Percentiles rank a stretch among this genome's conserved stretches.
phyloP scores from a whole-genome alignment of 2,797 vertebrate species.

The Enteromius thamalakanensis region DNA sequence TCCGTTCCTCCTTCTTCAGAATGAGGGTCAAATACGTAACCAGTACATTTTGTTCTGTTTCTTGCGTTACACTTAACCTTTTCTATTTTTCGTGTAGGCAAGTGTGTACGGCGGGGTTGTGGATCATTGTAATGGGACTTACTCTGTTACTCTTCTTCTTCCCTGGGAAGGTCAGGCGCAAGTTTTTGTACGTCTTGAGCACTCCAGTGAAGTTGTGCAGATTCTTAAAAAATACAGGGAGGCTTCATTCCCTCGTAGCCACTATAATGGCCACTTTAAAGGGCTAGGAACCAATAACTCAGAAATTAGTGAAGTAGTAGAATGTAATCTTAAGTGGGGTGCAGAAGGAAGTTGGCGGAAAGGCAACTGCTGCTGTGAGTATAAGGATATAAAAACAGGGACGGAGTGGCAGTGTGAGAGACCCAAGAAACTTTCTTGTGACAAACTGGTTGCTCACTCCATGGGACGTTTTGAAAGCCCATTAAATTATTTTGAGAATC shows the following conservation, averaged over 20 bases:
- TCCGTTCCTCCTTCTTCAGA: too few relatives aligned
- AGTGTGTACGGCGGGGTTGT: slow-evolving; percentile 76
- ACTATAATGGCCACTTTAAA: slow-evolving; percentile 79
- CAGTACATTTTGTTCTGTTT: too few relatives aligned
- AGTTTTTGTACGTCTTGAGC: slow-evolving; percentile 78
- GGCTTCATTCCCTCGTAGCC: slow-evolving; percentile 78
- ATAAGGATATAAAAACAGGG: slow-evolving; percentile 78
- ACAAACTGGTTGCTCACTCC: slow-evolving; percentile 77
- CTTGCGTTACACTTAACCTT: background rate
- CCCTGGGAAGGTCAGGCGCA: slow-evolving; percentile 80
- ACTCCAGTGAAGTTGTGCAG: slow-evolving; percentile 80
- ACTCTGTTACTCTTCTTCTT: slow-evolving; percentile 78
- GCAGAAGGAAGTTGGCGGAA: slow-evolving; percentile 67
- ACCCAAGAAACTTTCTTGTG: slow-evolving; percentile 78
- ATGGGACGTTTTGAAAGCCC: slow-evolving; percentile 77
- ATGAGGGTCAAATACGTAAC: too few relatives aligned
- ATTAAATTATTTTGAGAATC: slow-evolving; percentile 68
- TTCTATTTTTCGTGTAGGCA: background rate
- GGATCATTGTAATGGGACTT: slow-evolving; percentile 80
- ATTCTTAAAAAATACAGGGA: slow-evolving; percentile 76
- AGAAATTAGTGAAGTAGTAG: slow-evolving; percentile 71
- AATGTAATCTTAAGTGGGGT: slow-evolving; percentile 73
- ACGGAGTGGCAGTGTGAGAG: slow-evolving; percentile 85
- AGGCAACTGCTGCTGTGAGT: slow-evolving; percentile 67
- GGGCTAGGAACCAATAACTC: slow-evolving; percentile 67